Base-by-base conservation (phyloP, 2,797 vertebrate genomes). In the Distichodus sexfasciatus region DNA sequence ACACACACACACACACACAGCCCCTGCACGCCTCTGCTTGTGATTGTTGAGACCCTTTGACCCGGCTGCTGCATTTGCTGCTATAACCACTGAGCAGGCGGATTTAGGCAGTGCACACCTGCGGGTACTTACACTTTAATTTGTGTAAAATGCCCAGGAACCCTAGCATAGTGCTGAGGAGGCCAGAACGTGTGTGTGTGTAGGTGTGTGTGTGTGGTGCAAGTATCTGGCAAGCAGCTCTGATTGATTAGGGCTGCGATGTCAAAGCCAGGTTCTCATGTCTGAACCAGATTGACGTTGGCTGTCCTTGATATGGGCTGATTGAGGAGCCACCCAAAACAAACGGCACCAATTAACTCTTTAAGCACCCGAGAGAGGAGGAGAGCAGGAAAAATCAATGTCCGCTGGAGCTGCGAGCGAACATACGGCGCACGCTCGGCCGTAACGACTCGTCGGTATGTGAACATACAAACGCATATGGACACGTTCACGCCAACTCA, bases 131-230 rank as follows among this genome's bases (percentile, higher is more conserved):
- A 59, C 47, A 48, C 54, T 66, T 70, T 76, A 78, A 80, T 76
- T 59, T 69, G 60, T 64, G 70, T 71, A 76, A 80, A 80, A 78
- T 76, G 46, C 70, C 73, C 73, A 65, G 54, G 60, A 74, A 76
- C 63, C 71, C 71, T 61, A 31, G 38, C 58, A 65, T 36, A 38
- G 55, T 75, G 78, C 75, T 68, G 63, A 73, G 46, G 40, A 40
- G 38, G 77, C 69, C 50, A 63, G 77, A 75, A 76, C 71, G 54
- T 35, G 15, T 21, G 9, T 36, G 15, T 23, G 17, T 38, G 33
- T 35, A 28, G 29, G 26, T 31, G 29, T 33, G 51, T 35, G 29
- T 17, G 38, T 38, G 36, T 36, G n/a, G 5, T 6, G 40, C 36
- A 26, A 23, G 73, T 73, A 64, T 53, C 43, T 48, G 67, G 65